Conservation (phyloP, 2,888 invertebrate species). For the Seladonia tumulorum region DNA sequence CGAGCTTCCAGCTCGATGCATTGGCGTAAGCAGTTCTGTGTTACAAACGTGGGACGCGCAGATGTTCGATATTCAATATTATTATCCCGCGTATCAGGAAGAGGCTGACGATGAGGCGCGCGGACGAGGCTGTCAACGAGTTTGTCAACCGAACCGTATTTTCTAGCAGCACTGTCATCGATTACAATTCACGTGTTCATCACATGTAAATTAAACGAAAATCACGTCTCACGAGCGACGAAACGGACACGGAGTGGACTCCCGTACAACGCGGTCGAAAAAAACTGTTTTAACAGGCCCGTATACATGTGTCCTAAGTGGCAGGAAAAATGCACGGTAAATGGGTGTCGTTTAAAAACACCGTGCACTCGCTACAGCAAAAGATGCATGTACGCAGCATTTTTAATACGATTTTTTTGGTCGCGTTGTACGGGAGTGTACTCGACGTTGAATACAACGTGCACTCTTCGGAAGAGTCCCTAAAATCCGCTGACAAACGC, state of each 20-base stretch:
- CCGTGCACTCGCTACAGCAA: too few species aligned
- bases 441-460: background rate
- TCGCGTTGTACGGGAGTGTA: too few species aligned
- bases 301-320: background rate
- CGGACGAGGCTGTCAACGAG: conserved; percentile 18
- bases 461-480: background rate
- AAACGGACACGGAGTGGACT: background rate
- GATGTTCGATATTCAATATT: conserved; percentile 3
- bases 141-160: background rate
- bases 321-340: background rate
- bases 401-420: too few species aligned
- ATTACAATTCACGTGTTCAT: conserved; percentile 54
- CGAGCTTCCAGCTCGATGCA: background rate
- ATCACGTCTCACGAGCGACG: background rate
- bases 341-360: too few species aligned
- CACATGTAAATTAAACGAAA: conserved; percentile 47
- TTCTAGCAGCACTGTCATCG: conserved; percentile 21
- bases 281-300: background rate
- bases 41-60: background rate
- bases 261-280: background rate
- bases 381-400: too few species aligned
- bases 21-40: background rate
- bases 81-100: background rate
- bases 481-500: background rate
- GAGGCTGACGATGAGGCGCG: conserved; percentile 4